These are phyloP conservation scores for Lycopodina hypogea DNA, from an alignment of 37 sponge, comb jelly and placozoan genomes.

Conservation along the genomic window DNA sequence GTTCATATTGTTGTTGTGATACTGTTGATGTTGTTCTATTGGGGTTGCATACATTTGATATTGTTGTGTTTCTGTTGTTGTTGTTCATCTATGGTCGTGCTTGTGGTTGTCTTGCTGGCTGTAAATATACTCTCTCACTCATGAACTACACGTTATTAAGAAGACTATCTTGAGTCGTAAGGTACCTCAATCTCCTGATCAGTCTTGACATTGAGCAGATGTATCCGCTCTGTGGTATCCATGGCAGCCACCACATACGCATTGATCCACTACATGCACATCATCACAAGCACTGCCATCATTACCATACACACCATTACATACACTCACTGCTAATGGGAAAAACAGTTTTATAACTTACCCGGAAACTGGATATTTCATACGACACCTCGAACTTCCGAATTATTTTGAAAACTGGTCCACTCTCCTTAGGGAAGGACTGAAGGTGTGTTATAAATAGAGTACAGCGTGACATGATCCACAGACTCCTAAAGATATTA, in stretches of 20 bases:
- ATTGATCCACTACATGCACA: slow-evolving; percentile 64
- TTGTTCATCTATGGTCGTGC: too few relatives aligned
- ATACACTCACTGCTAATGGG: background rate
- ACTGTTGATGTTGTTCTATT: too few relatives aligned
- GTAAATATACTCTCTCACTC: too few relatives aligned
- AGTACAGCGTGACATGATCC: too few relatives aligned
- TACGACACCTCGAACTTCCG: slow-evolving; percentile 52
- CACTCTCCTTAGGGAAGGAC: slow-evolving; percentile 19
- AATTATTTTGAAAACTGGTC: slow-evolving; percentile 37
- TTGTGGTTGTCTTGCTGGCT: too few relatives aligned
- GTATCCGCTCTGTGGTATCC: slow-evolving; percentile 73
- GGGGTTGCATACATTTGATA: too few relatives aligned
- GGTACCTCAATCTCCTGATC: slow-evolving; percentile 58
- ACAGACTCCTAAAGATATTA: too few relatives aligned
- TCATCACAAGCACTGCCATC: background rate
- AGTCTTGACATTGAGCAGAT: slow-evolving; percentile 65
- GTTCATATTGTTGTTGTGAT: too few relatives aligned
- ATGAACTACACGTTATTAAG: too few relatives aligned
- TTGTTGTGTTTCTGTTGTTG: too few relatives aligned
- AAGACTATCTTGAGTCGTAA: too few relatives aligned
- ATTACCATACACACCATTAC: too few relatives aligned
- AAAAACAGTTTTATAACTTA: slow-evolving; percentile 2
- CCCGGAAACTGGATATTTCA: slow-evolving; percentile 55
- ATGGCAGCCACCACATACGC: slow-evolving; percentile 64
- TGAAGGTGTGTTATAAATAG: slow-evolving; percentile 1